Percentiles rank a stretch among this genome's conserved stretches.
Evolutionary conservation across 2,797 vertebrate species (phyloP).

Genomic region (Pangasius macronema): DNA sequence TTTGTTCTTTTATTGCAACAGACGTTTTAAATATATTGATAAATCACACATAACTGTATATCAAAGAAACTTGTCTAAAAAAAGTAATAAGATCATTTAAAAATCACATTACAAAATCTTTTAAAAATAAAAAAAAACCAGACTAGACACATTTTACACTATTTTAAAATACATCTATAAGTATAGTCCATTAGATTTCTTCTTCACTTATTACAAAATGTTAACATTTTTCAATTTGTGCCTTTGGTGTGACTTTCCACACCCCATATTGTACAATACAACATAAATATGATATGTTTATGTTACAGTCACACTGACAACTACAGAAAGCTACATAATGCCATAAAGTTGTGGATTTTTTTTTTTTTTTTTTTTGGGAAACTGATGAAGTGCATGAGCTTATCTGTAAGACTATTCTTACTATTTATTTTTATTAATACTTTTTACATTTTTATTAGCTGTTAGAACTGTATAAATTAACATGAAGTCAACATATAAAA

Average conservation of each 20-base stretch:
- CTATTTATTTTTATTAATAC: background rate
- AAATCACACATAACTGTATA: conserved; percentile 38
- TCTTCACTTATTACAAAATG: conserved; percentile 20
- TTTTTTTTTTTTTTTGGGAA: background rate
- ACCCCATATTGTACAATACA: background rate
- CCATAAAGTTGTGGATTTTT: background rate
- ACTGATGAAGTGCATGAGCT: conserved; percentile 5
- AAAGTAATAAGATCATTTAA: conserved; percentile 45
- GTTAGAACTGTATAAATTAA: conserved; percentile 46
- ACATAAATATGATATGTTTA: background rate
- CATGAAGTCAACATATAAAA: conserved; percentile 29
- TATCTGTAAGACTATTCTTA: background rate
- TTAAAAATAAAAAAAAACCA: conserved; percentile 47
- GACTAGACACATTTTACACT: background rate
- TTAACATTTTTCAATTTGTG: conserved; percentile 10
- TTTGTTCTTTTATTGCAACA: conserved; percentile 23
- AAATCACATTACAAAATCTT: conserved; percentile 50
- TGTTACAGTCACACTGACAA: background rate
- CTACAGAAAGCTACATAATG: conserved; percentile 7
- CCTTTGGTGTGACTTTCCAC: background rate
- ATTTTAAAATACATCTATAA: conserved; percentile 23
- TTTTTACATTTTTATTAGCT: background rate
- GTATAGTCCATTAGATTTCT: background rate
- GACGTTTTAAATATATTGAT: background rate
- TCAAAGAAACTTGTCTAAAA: conserved; percentile 53